Evolutionary conservation across 2,888 invertebrate species (phyloP).

Genomic region (Epirrita christyi): DNA sequence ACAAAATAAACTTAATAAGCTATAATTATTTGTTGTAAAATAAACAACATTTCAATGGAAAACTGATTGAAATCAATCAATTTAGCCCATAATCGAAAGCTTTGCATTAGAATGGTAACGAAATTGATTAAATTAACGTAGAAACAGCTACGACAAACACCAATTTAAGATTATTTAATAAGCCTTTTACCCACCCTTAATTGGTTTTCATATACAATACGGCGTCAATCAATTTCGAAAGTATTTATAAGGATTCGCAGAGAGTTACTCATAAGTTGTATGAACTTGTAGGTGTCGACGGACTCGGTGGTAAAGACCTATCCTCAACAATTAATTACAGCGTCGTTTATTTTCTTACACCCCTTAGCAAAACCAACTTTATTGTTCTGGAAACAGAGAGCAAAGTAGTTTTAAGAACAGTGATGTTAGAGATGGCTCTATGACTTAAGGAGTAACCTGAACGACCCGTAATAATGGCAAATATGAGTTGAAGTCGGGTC

Average conservation of each 20-base stretch:
- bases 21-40: not conserved
- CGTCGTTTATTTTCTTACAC: conserved; percentile 1
- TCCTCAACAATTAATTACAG: conserved; percentile 22
- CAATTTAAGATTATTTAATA: conserved; percentile 32
- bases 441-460: conserved; percentile 27
- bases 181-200: conserved; percentile 22
- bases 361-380: conserved; percentile 6
- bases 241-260: conserved; percentile 35
- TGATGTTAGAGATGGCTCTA: conserved; percentile 4
- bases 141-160: conserved; percentile 19
- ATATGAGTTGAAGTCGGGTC: not conserved
- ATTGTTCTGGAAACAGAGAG: not conserved
- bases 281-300: conserved; percentile 34
- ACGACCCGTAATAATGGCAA: conserved; percentile 15
- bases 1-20: not conserved
- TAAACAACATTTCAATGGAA: conserved; percentile 4
- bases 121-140: conserved; percentile 30
- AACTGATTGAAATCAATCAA: conserved; percentile 25
- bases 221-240: conserved; percentile 19
- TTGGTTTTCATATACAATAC: conserved; percentile 28
- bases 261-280: conserved; percentile 20
- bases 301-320: conserved; percentile 27
- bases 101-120: conserved; percentile 22
- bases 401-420: conserved; percentile 6
- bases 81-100: conserved; percentile 25